Conservation (phyloP, 1,140 invertebrate species). For the Paralvinella palmiformis region DNA sequence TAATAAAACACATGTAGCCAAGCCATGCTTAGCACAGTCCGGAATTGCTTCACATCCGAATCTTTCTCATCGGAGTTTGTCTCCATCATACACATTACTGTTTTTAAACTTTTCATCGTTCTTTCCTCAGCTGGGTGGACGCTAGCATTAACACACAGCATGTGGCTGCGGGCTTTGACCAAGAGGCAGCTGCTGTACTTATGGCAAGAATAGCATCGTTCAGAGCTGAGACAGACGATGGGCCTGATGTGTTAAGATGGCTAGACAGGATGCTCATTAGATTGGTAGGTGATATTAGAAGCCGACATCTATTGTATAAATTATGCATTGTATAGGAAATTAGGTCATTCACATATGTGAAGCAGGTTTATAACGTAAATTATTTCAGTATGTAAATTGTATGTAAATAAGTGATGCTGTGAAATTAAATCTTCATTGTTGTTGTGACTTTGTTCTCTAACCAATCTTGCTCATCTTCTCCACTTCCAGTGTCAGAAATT, state of each 20-base stretch:
- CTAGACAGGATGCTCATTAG: conserved; percentile 95
- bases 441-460: neutral
- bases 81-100: neutral
- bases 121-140: conserved; percentile 54
- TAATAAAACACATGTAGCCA: neutral
- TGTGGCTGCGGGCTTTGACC: conserved; percentile 87
- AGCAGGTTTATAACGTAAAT: neutral
- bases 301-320: too few species aligned
- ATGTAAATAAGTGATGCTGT: neutral
- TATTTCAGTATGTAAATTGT: neutral
- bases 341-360: neutral
- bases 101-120: conserved; percentile 16
- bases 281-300: conserved; percentile 59
- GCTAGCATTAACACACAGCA: conserved; percentile 54
- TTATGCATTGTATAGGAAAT: neutral
- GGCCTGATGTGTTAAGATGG: conserved; percentile 96
- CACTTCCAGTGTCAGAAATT: conserved; percentile 92
- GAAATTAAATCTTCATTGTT: neutral
- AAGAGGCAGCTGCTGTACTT: conserved; percentile 92
- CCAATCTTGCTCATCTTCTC: conserved; percentile 13
- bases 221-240: conserved; percentile 86
- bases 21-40: neutral
- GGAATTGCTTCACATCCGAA: neutral
- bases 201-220: conserved; percentile 96
- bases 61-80: neutral